A percentile compares a stretch with the other conserved stretches of the same genome.
Evolutionary conservation across 2,888 invertebrate species (phyloP).

Genomic region (Megamerina dolium): DNA sequence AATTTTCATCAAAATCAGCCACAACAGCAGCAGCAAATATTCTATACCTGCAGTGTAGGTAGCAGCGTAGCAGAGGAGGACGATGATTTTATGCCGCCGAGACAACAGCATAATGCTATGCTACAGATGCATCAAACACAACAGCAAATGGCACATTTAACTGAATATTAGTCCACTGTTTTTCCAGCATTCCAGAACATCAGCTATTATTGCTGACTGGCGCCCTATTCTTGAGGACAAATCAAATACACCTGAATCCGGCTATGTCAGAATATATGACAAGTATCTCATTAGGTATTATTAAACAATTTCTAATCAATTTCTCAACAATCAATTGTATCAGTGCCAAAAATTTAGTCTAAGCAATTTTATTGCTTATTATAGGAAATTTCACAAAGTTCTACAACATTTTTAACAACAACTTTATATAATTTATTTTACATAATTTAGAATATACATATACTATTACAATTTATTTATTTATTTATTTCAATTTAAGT

Average conservation of each 20-base stretch:
- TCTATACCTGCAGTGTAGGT: slow-evolving; percentile 36
- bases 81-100: not conserved
- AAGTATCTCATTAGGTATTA: no score
- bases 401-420: no score
- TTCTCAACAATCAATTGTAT: no score
- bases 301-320: no score
- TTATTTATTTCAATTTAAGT: slow-evolving; percentile 14
- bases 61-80: slow-evolving; percentile 40
- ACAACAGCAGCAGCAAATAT: slow-evolving; percentile 24
- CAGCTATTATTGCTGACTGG: no score
- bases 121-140: not conserved
- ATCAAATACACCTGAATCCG: no score
- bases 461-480: slow-evolving; percentile 17
- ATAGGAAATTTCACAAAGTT: not conserved
- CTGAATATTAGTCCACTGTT: not conserved
- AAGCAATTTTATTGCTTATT: not conserved
- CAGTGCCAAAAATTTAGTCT: slow-evolving; percentile 18
- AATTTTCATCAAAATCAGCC: slow-evolving; percentile 11
- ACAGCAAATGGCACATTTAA: slow-evolving; percentile 6
- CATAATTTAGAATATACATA: slow-evolving; percentile 25
- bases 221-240: no score
- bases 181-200: no score
- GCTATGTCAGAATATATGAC: no score
- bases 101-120: not conserved
- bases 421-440: slow-evolving; percentile 17